Evolutionary conservation across 2,797 vertebrate species (phyloP).

Genomic region (Strix occidentalis): DNA sequence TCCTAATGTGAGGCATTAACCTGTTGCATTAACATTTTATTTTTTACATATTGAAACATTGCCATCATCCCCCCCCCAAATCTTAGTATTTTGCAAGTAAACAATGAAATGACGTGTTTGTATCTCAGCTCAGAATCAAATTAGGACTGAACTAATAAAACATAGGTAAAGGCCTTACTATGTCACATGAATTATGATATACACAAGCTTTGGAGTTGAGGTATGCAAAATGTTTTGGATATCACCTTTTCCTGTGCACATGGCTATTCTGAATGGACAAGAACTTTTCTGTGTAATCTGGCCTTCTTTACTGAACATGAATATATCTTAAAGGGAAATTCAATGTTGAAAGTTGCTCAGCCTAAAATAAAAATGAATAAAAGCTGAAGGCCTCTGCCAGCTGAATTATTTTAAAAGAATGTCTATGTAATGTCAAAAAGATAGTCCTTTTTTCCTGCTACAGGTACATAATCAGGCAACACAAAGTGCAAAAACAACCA

Average conservation of each 20-base stretch:
- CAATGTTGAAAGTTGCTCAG: not conserved
- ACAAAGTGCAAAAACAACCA: not conserved
- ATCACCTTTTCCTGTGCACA: rapidly evolving
- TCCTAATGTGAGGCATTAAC: not conserved
- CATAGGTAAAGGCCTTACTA: not conserved
- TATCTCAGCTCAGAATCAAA: not conserved
- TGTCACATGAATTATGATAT: not conserved
- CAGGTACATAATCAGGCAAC: too few relatives aligned
- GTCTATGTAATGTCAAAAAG: not conserved
- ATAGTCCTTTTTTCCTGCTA: not conserved
- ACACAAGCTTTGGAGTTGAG: not conserved
- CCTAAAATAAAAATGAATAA: not conserved
- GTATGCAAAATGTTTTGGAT: not conserved
- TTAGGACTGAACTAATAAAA: not conserved
- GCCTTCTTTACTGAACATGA: not conserved
- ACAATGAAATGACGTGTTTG: not conserved
- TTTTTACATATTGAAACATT: not conserved
- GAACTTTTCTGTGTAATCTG: not conserved
- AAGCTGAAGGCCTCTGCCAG: not conserved
- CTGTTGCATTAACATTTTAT: not conserved
- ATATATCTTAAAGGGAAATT: not conserved
- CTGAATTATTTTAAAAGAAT: not conserved
- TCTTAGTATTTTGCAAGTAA: not conserved
- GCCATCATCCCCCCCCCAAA: too few relatives aligned
- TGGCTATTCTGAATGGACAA: not conserved